Conservation (phyloP, 2,797 vertebrate genomes). For the Tapirus indicus region DNA sequence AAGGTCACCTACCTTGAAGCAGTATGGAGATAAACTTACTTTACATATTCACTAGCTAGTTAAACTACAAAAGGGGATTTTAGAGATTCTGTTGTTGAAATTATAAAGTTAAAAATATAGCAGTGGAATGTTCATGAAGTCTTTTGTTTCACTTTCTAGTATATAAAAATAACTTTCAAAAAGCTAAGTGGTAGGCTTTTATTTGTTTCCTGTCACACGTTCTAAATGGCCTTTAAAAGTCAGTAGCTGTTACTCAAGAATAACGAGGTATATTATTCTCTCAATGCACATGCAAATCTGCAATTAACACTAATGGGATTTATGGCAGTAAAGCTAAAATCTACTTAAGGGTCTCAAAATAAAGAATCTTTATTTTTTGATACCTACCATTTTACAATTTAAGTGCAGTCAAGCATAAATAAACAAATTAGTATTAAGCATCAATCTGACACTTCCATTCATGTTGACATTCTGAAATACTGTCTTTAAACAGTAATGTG, state of each 20-base stretch:
- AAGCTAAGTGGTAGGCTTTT: constrained; percentile 71
- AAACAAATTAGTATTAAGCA: constrained; percentile 77
- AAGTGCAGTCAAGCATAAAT: constrained; percentile 63
- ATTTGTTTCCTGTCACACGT: constrained; percentile 77
- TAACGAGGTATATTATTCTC: constrained; percentile 80
- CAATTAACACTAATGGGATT: constrained; percentile 82
- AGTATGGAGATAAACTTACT: background rate
- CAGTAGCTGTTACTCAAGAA: constrained; percentile 76
- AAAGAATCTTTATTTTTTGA: constrained; percentile 68
- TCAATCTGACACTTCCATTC: constrained; percentile 64
- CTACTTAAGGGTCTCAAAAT: constrained; percentile 69
- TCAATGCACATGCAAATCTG: constrained; percentile 78
- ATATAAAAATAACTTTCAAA: constrained; percentile 42
- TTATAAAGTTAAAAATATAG: background rate
- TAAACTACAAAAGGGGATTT: background rate
- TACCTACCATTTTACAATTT: constrained; percentile 66
- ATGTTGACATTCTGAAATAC: constrained; percentile 67
- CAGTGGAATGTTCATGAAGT: background rate
- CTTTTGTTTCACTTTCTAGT: constrained; percentile 60
- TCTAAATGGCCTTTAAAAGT: constrained; percentile 81
- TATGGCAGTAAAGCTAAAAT: constrained; percentile 72
- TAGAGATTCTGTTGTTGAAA: constrained; percentile 21
- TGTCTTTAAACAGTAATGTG: constrained; percentile 45
- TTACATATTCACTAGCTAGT: background rate
- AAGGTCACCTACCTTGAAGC: background rate